These are phyloP conservation scores for Melanotaenia trifasciata DNA, from an alignment of 2,797 vertebrate species.

Conservation along the genomic window DNA sequence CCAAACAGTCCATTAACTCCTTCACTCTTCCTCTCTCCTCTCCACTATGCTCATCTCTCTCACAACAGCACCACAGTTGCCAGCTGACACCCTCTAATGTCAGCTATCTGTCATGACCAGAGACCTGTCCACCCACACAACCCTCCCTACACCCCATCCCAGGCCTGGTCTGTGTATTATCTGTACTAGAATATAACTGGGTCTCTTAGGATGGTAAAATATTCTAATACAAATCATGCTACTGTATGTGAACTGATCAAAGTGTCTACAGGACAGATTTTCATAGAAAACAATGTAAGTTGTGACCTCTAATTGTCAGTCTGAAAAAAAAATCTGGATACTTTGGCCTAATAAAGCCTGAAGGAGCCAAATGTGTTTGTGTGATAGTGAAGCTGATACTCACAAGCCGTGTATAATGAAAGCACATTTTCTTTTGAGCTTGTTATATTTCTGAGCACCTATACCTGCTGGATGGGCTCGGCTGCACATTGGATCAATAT, in stretches of 20 bases:
- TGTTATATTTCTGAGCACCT: constrained; percentile 31
- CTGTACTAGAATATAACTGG: not conserved
- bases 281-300: not conserved
- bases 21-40: constrained; percentile 74
- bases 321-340: not conserved
- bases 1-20: constrained; percentile 84
- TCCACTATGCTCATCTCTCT: constrained; percentile 83
- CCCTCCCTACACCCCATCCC: constrained; percentile 46
- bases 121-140: constrained; percentile 81
- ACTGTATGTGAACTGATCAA: not conserved
- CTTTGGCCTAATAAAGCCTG: not conserved
- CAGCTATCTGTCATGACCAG: constrained; percentile 86
- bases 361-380: not conserved
- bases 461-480: constrained; percentile 47
- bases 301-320: not conserved
- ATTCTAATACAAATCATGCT: not conserved
- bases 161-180: constrained; percentile 1
- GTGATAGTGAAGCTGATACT: constrained; percentile 10
- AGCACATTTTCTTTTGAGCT: constrained; percentile 12
- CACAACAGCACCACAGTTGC: constrained; percentile 84
- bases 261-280: not conserved
- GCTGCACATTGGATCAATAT: constrained; percentile 63
- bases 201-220: constrained; percentile 22
- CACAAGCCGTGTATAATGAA: not conserved
- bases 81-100: constrained; percentile 92